Base-by-base conservation (phyloP, 2,113 vertebrate species). In the Otis tarda region DNA sequence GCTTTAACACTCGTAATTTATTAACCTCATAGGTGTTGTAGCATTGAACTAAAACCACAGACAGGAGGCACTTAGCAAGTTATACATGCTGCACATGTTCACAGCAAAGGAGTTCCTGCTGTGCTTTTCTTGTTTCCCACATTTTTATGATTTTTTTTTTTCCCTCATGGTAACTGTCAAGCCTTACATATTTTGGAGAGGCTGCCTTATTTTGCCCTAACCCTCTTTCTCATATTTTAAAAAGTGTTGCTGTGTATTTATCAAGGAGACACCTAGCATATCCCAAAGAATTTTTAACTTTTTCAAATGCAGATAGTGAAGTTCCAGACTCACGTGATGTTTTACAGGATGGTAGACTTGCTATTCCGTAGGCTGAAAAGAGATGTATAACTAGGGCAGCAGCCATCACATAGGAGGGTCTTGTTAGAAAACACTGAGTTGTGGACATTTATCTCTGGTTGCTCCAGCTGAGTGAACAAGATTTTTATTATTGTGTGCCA, bases 1-100 rank as follows among this genome's bases (percentile, higher is more conserved):
- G 59, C 59, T 79, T 63, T 81, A 94, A 53, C 59, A 57, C 45
- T 79, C 0, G 1, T 41, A 43, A 95, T 88, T 95, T 94, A 96
- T 95, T 95, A 97, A 96, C 83, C 77, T 57, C 94, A 76, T n/a
- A 93, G 88, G 87, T 90, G 81, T 52, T 63, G 77, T 70, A 91
- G 71, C 45, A 13, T 14, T 4, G n/a, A 90, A 85, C 39, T 63
- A 87, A 95, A 91, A 79, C 73, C 80, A 33, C 86, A 82, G 76
- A 55, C 79, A 73, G 86, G 27, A 94, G 84, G 41, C n/a, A 75
- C 56, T 95, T 80, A 89, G 64, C 61, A 89, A 87, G 83, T 71
- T 80, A n/a, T 11, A 52, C 33, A 52, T 13, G 30, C 47, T 50
- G 31, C 24, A 27, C 33, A 87, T 87, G 94, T 95, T 85, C 83